Percentiles rank a stretch among this genome's conserved stretches.
These are phyloP conservation scores for Geotrupes spiniger DNA, from an alignment of 2,888 invertebrate genomes.

Conservation along the genomic window DNA sequence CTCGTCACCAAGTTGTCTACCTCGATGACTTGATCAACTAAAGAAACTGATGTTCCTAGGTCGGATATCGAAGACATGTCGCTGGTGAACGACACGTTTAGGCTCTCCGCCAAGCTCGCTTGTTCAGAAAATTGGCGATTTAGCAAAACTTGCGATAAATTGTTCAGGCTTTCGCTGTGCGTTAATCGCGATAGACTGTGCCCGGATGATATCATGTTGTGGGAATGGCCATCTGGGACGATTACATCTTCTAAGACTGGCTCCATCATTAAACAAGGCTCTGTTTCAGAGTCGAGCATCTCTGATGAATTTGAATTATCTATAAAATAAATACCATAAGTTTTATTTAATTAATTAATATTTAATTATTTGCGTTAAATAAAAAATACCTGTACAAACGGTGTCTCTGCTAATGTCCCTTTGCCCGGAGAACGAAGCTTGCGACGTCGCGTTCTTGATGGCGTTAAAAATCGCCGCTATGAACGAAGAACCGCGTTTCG, in stretches of 20 bases:
- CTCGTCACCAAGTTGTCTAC: slow-evolving; percentile 74
- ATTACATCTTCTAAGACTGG: slow-evolving; percentile 68
- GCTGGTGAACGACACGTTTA: slow-evolving; percentile 41
- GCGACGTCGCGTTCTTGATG: slow-evolving; percentile 58
- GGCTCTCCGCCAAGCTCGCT: slow-evolving; percentile 47
- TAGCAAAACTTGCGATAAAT: slow-evolving; percentile 73
- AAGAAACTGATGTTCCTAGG: slow-evolving; percentile 57
- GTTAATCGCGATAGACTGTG: slow-evolving; percentile 51
- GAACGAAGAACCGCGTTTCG: slow-evolving; percentile 64
- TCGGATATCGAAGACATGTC: slow-evolving; percentile 48
- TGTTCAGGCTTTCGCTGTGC: slow-evolving; percentile 68
- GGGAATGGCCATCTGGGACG: slow-evolving; percentile 63
- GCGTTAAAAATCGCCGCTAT: slow-evolving; percentile 72
- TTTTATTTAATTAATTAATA: slow-evolving; percentile 10
- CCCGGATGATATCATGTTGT: slow-evolving; percentile 65
- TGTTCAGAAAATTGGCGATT: slow-evolving; percentile 57
- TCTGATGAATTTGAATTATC: slow-evolving; percentile 68
- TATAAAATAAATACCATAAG: slow-evolving; percentile 41
- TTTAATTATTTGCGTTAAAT: no score
- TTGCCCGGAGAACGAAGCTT: slow-evolving; percentile 36
- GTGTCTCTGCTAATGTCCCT: slow-evolving; percentile 43
- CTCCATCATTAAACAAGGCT: slow-evolving; percentile 79
- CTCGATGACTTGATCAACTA: slow-evolving; percentile 71
- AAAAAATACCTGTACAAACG: slow-evolving; percentile 41
- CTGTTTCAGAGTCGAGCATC: slow-evolving; percentile 78